Percentiles rank a stretch among this genome's conserved stretches.
Conservation (phyloP, 2,888 invertebrate species). For the Vannuccia rotundouncinata region DNA sequence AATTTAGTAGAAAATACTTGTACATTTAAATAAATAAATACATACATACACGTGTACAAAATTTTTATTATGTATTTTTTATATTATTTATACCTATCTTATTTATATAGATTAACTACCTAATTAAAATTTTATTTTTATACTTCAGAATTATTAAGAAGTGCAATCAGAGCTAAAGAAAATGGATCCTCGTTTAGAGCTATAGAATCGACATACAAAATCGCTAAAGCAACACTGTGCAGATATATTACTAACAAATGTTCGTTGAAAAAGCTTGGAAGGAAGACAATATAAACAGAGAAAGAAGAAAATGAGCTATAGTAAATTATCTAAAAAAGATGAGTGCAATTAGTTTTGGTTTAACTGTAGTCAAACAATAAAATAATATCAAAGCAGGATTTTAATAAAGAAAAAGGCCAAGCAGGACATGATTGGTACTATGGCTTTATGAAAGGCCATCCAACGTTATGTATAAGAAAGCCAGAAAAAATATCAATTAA, state of each 20-base stretch:
- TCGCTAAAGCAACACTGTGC: neutral
- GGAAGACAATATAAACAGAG: neutral
- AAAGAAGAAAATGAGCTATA: constrained; percentile 8
- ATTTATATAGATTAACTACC: neutral
- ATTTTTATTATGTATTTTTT: no score
- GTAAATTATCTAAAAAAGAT: neutral
- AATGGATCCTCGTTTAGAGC: neutral
- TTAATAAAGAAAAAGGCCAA: neutral
- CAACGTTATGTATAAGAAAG: neutral
- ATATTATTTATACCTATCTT: neutral
- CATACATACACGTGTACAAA: neutral
- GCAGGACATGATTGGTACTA: constrained; percentile 4
- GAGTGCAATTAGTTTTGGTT: neutral
- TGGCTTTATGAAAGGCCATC: neutral
- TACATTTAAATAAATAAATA: neutral
- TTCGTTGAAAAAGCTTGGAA: neutral
- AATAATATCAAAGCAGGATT: neutral
- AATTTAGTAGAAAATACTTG: neutral
- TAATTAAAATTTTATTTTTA: neutral
- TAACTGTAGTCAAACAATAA: neutral
- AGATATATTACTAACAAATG: neutral
- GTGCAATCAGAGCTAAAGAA: neutral
- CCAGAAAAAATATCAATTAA: constrained; percentile 2
- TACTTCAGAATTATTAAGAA: neutral
- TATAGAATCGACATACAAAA: neutral